phyloP scores from a whole-genome alignment of 53 echinoderm and acorn worm genomes.

The Holothuria scabra region DNA sequence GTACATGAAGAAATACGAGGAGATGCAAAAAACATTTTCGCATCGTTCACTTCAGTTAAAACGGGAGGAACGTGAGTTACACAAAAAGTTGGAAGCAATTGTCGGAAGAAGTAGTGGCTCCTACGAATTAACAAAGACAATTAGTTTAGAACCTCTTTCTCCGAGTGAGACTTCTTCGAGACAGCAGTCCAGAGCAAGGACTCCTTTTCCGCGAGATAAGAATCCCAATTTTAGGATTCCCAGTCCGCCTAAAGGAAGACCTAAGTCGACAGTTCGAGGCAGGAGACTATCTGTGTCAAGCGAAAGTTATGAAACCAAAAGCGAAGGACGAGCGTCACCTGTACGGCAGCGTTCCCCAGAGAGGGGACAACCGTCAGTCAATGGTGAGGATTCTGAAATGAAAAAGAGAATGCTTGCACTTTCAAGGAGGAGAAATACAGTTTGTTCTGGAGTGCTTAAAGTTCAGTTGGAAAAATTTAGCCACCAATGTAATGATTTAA shows the following conservation, averaged over 20 bases:
- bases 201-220: not conserved
- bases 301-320: not conserved
- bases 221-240: not conserved
- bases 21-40: conserved; percentile 1
- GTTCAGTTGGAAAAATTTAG: not conserved
- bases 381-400: not conserved
- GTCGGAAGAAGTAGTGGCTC: not conserved
- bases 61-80: not conserved
- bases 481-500: too few relatives aligned
- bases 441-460: conserved; percentile 3
- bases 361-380: not conserved
- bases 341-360: not conserved
- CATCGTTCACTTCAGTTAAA: not conserved
- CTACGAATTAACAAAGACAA: not conserved
- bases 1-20: conserved; percentile 11
- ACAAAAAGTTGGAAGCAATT: not conserved
- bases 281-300: not conserved
- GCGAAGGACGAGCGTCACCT: conserved; percentile 7
- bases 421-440: conserved; percentile 23
- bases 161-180: not conserved
- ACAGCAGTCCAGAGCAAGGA: not conserved
- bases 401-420: not conserved
- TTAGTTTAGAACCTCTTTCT: conserved; percentile 1
- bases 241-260: conserved; percentile 7
- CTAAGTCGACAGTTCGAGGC: not conserved